phyloP scores from a whole-genome alignment of 2,888 invertebrate species.

The Polia nebulosa region DNA sequence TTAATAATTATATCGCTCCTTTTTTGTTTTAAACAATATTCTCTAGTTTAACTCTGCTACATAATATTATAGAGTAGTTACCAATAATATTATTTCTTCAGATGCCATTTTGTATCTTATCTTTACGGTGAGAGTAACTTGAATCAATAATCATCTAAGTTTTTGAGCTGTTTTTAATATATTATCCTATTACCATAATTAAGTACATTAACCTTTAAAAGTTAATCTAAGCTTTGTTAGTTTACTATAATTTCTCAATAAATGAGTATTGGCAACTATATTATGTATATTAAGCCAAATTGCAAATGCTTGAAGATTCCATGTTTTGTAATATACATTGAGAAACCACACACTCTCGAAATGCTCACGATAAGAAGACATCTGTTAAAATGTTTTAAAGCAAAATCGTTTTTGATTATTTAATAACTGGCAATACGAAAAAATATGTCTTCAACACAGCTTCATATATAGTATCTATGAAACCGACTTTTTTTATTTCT shows the following conservation, averaged over 20 bases:
- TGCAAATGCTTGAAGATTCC: not conserved
- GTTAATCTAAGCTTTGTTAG: not conserved
- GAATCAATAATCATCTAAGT: not conserved
- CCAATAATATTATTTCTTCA: conserved; percentile 47
- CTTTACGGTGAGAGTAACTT: conserved; percentile 13
- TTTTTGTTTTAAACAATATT: not conserved
- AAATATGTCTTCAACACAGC: not conserved
- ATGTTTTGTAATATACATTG: not conserved
- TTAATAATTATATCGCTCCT: not conserved
- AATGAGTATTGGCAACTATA: not conserved
- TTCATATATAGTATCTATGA: too few species aligned
- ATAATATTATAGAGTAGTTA: conserved; percentile 50
- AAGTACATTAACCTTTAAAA: conserved; percentile 6
- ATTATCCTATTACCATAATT: conserved; percentile 2
- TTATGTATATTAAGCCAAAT: not conserved
- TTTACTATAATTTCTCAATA: conserved; percentile 13
- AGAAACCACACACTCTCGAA: not conserved
- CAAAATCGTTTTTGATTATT: not conserved
- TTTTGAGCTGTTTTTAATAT: not conserved
- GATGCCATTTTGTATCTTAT: conserved; percentile 51
- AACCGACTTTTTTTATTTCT: not conserved
- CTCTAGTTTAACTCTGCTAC: not conserved
- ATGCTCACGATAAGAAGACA: not conserved
- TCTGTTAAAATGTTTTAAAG: not conserved
- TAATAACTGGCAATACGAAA: not conserved